These are phyloP conservation scores for Neoscelio sp. DNA, from an alignment of 2,888 invertebrate species.

Conservation along the genomic window DNA sequence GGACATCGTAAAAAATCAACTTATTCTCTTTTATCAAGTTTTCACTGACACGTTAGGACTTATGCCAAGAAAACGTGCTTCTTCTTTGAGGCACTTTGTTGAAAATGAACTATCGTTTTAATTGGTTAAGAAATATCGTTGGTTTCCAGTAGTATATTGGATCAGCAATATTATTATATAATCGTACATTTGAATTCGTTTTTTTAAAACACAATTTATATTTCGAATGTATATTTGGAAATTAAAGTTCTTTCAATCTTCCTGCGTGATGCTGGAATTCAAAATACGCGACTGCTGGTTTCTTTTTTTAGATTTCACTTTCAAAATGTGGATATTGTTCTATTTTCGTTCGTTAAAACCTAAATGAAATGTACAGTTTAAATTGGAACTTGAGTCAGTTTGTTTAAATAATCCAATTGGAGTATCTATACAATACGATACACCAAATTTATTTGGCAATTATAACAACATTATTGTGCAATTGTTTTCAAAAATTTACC, in stretches of 20 bases:
- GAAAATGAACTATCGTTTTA: too few relatives aligned
- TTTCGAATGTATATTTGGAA: background rate
- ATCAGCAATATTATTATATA: background rate
- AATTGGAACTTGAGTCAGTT: too few relatives aligned
- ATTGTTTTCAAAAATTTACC: too few relatives aligned
- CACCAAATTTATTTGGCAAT: too few relatives aligned
- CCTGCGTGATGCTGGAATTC: background rate
- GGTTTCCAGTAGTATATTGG: too few relatives aligned
- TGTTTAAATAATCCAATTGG: too few relatives aligned
- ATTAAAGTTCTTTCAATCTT: too few relatives aligned
- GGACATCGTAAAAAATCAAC: constrained; percentile 18
- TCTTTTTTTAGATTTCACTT: constrained; percentile 19
- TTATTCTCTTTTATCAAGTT: constrained; percentile 10
- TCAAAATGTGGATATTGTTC: constrained; percentile 8
- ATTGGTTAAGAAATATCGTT: background rate
- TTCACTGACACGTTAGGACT: constrained; percentile 2
- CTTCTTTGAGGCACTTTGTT: background rate
- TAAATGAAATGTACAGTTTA: background rate
- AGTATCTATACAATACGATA: too few relatives aligned
- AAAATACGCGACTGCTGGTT: constrained; percentile 2
- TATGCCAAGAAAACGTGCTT: constrained; percentile 8
- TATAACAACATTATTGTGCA: too few relatives aligned
- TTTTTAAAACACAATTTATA: constrained; percentile 6
- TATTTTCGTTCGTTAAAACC: constrained; percentile 4
- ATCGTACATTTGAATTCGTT: too few relatives aligned